Evolutionary conservation across 2,797 vertebrate genomes (phyloP).

Genomic region (Semotilus atromaculatus): DNA sequence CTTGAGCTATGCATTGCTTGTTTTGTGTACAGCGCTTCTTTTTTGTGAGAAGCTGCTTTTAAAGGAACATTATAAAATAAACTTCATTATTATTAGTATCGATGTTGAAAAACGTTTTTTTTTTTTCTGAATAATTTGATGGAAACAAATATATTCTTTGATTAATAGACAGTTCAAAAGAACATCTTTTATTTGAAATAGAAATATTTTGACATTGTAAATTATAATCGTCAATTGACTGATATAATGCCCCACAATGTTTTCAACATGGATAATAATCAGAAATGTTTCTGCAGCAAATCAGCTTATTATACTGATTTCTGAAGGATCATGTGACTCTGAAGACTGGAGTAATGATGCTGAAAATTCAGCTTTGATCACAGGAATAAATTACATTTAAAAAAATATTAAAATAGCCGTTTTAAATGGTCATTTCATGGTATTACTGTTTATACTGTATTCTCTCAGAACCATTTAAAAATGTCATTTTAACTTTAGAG

Average conservation of each 20-base stretch:
- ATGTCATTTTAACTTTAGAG: neutral
- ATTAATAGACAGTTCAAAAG: neutral
- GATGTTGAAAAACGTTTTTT: neutral
- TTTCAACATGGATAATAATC: neutral
- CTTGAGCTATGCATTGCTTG: too few species aligned
- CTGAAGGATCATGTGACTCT: neutral
- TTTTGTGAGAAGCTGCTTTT: too few species aligned
- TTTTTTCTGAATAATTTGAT: neutral
- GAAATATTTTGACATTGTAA: neutral
- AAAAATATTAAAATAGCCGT: neutral
- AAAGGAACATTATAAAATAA: too few species aligned
- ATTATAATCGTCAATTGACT: too few species aligned
- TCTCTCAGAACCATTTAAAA: neutral
- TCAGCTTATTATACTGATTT: neutral
- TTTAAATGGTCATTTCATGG: neutral
- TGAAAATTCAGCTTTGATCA: neutral
- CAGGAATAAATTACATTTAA: neutral
- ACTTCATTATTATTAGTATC: neutral
- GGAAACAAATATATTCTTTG: neutral
- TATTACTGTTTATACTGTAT: neutral
- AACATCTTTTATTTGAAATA: neutral
- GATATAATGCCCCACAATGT: neutral
- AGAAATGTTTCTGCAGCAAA: neutral
- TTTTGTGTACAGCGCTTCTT: too few species aligned
- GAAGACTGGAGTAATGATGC: neutral